phyloP scores from a whole-genome alignment of 2,113 vertebrate genomes.

The Crotalus viridis region DNA sequence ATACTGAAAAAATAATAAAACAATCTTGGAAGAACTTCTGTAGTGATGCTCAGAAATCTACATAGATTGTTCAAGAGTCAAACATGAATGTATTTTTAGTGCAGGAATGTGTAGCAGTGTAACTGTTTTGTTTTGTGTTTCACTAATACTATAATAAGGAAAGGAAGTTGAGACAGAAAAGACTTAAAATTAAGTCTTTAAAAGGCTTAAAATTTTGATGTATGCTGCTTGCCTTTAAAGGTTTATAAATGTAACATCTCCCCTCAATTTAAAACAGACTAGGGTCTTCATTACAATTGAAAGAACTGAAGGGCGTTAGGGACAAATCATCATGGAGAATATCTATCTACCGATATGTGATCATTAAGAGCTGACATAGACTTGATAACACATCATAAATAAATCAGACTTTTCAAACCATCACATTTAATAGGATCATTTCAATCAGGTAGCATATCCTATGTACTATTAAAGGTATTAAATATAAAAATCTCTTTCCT shows the following conservation, averaged over 20 bases:
- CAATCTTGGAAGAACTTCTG: not conserved
- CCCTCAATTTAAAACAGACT: not conserved
- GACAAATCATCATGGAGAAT: not conserved
- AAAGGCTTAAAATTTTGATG: not conserved
- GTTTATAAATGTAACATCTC: not conserved
- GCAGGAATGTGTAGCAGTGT: not conserved
- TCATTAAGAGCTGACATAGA: not conserved
- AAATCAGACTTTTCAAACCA: not conserved
- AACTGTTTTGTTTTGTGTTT: not conserved
- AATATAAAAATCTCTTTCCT: not conserved
- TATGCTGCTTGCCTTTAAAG: not conserved
- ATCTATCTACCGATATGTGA: no score
- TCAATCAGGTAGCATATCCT: not conserved
- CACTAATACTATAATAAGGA: not conserved
- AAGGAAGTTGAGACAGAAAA: not conserved
- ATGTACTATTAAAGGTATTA: not conserved
- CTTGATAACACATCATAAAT: not conserved
- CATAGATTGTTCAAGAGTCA: not conserved
- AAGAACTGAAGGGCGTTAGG: not conserved
- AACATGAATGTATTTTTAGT: not conserved
- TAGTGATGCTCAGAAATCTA: not conserved
- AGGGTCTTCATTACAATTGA: not conserved
- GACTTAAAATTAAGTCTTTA: not conserved
- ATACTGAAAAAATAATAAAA: not conserved
- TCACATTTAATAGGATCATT: not conserved